Evolutionary conservation across 2,888 invertebrate species (phyloP).

Genomic region (Bugula neritina): DNA sequence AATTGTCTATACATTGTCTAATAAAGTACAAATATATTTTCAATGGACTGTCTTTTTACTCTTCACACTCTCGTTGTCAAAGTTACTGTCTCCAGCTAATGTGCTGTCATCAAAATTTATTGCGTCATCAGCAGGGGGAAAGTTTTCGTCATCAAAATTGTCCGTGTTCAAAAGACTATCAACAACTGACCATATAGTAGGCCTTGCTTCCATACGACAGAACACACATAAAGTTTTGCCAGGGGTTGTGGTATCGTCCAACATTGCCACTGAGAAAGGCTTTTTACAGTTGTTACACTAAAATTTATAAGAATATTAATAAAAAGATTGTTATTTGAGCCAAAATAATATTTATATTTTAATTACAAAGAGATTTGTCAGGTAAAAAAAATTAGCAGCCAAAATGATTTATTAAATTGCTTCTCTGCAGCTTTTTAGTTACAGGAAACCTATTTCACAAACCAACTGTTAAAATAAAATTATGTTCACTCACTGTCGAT

Average conservation of each 20-base stretch:
- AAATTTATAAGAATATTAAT: constrained; percentile 10
- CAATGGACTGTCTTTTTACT: background rate
- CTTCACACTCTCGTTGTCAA: background rate
- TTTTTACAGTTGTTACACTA: constrained; percentile 49
- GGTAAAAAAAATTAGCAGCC: too few species aligned
- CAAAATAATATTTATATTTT: too few species aligned
- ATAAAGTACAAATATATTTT: too few species aligned
- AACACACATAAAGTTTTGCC: constrained; percentile 48
- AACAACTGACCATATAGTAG: constrained; percentile 28
- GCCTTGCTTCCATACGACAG: constrained; percentile 39
- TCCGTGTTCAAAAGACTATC: constrained; percentile 3
- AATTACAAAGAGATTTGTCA: too few species aligned
- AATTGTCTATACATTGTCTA: too few species aligned
- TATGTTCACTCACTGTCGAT: background rate
- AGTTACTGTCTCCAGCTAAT: background rate
- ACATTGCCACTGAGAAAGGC: constrained; percentile 46
- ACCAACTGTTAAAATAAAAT: too few species aligned
- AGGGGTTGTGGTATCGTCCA: constrained; percentile 36
- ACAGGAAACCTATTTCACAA: too few species aligned
- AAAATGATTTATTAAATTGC: too few species aligned
- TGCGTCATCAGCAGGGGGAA: background rate
- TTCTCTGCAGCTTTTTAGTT: too few species aligned
- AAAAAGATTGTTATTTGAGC: too few species aligned
- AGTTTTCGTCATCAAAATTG: constrained; percentile 26
- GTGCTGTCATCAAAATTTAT: background rate